phyloP scores from a whole-genome alignment of 2,888 invertebrate genomes.

The Drosophila mayaguana region DNA sequence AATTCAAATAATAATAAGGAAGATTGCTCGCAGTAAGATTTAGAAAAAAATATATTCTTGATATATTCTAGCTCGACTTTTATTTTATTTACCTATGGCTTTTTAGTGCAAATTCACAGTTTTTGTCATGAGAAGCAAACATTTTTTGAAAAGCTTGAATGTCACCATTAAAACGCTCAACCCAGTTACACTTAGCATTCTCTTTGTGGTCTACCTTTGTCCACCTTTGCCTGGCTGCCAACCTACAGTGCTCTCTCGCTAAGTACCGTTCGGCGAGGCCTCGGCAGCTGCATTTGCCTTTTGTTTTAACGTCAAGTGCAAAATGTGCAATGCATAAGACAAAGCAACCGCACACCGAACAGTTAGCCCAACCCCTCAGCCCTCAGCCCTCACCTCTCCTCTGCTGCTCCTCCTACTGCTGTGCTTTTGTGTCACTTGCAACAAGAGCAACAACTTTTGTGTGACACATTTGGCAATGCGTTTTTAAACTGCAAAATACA shows the following conservation, averaged over 20 bases:
- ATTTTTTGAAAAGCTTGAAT: slow-evolving; percentile 37
- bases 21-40: too few species aligned
- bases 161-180: slow-evolving; percentile 57
- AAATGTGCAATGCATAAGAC: slow-evolving; percentile 73
- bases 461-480: slow-evolving; percentile 79
- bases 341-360: slow-evolving; percentile 59
- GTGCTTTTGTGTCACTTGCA: slow-evolving; percentile 51
- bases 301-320: slow-evolving; percentile 68
- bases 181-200: slow-evolving; percentile 39
- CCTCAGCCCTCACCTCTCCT: not conserved
- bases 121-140: slow-evolving; percentile 3
- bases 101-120: not conserved
- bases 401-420: not conserved
- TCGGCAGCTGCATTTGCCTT: slow-evolving; percentile 44
- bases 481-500: slow-evolving; percentile 71
- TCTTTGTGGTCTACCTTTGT: slow-evolving; percentile 27
- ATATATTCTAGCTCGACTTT: not conserved
- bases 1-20: too few species aligned
- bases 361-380: slow-evolving; percentile 5
- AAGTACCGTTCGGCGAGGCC: slow-evolving; percentile 61
- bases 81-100: not conserved
- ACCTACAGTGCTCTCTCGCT: slow-evolving; percentile 50
- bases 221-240: slow-evolving; percentile 12
- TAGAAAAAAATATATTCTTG: too few species aligned
- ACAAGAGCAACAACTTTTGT: slow-evolving; percentile 54